Evolutionary conservation across 2,888 invertebrate genomes (phyloP).

Genomic region (Lasioglossum lativentre): DNA sequence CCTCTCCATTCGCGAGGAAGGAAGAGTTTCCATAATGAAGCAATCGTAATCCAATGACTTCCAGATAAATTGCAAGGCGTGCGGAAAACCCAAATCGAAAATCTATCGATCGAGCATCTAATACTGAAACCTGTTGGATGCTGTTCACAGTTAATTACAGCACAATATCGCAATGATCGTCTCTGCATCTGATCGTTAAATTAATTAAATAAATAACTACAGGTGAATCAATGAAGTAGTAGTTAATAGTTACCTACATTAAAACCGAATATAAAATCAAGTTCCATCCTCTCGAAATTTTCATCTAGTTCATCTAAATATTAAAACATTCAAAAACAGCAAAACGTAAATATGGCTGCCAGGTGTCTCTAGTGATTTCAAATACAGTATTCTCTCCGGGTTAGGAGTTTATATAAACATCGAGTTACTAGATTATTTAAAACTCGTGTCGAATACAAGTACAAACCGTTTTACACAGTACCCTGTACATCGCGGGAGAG

Average conservation of each 20-base stretch:
- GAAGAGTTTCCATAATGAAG: conserved; percentile 11
- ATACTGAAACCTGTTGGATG: not conserved
- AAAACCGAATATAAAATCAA: not conserved
- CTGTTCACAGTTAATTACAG: not conserved
- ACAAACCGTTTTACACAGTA: not conserved
- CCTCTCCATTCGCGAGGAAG: not conserved
- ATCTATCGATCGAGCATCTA: not conserved
- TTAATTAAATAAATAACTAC: not conserved
- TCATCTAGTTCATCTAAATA: too few species aligned
- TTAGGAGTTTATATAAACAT: not conserved
- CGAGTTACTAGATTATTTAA: not conserved
- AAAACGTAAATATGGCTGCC: too few species aligned
- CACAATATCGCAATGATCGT: not conserved
- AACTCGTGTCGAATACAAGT: not conserved
- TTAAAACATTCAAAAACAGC: too few species aligned
- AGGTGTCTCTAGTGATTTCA: too few species aligned
- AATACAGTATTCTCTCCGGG: too few species aligned
- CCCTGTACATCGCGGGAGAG: not conserved
- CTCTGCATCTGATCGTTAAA: not conserved
- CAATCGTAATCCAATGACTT: conserved; percentile 11
- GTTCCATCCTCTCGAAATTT: too few species aligned
- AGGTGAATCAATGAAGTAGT: not conserved
- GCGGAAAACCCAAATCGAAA: not conserved
- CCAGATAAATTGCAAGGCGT: not conserved
- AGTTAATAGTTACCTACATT: not conserved